Percentiles rank a stretch among this genome's conserved stretches.
These are phyloP conservation scores for Myzus persicae DNA, from an alignment of 1,140 invertebrate genomes.

Conservation along the genomic window DNA sequence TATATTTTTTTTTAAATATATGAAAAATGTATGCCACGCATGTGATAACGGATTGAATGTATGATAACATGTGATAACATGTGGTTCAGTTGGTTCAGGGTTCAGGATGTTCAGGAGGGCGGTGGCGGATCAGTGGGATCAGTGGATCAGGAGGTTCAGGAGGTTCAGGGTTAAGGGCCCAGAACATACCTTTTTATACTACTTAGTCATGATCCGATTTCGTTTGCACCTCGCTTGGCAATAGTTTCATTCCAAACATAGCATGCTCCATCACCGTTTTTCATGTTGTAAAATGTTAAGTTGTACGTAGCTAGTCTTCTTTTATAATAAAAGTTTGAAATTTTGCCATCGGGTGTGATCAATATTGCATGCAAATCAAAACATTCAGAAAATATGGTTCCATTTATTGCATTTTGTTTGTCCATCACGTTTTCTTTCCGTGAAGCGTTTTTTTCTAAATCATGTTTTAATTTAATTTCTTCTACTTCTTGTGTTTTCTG, in stretches of 20 bases:
- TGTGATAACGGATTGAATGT: too few species aligned
- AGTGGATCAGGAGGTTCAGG: too few species aligned
- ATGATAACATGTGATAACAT: too few species aligned
- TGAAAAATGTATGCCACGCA: too few species aligned
- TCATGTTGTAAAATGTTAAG: neutral
- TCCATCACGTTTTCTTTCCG: neutral
- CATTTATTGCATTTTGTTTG: conserved; percentile 12
- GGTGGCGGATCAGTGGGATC: too few species aligned
- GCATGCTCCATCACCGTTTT: neutral
- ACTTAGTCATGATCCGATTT: conserved; percentile 25
- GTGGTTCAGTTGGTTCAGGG: too few species aligned
- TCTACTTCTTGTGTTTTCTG: conserved; percentile 17
- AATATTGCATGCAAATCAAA: conserved; percentile 22
- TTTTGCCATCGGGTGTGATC: neutral
- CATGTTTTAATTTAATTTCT: conserved; percentile 5
- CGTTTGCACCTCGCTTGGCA: conserved; percentile 14
- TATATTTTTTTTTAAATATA: too few species aligned
- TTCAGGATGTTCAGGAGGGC: too few species aligned
- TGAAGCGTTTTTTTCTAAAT: conserved; percentile 2
- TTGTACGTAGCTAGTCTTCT: conserved; percentile 26
- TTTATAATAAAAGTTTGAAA: conserved; percentile 31
- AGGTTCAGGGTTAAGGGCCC: too few species aligned
- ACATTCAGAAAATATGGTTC: neutral
- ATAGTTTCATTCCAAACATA: conserved; percentile 23
- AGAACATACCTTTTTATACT: too few species aligned